Base-by-base conservation (phyloP, 2,888 invertebrate genomes). In the Chrysopilus asiliformis region DNA sequence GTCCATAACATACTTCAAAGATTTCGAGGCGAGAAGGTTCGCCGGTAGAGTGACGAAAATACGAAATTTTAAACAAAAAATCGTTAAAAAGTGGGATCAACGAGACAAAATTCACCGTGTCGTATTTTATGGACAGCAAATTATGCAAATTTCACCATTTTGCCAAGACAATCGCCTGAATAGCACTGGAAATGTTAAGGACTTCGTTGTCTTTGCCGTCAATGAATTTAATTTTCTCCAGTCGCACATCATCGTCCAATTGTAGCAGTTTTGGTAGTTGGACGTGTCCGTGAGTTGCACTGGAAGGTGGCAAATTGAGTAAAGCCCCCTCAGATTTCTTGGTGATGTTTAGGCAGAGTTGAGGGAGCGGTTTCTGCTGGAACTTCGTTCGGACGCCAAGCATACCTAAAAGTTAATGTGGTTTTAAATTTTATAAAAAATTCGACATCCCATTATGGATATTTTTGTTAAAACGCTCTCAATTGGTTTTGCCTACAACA, bases 321-420 rank as follows among this genome's bases (percentile, higher is more conserved):
- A 58, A 49, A 29, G 58, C 56, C 40, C 61, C 57, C 25, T 65
- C 6, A n/a, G 17, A 15, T 6, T 4, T 25, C n/a, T 26, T 64
- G 6, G 71, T 63, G 32, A 86, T 73, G 48, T 76, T 71, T 0
- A 93, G 58, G 25, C 79, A 74, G 12, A 97, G 67, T 55, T 95
- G 97, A 0, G 97, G 76, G 31, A 89, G 60, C 20, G 79, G 71
- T 28, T 76, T 77, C 47, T 78, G 71, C 58, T 98, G 97, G 56
- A 76, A 90, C 50, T 79, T 81, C 7, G 97, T 97, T 43, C 95
- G 72, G 56, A 85, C 83, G 1, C 95, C 95, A 46, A 95, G 63
- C 22, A 81, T 26, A 16, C 52, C 53, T 53, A 10, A 5, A 10
- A 22, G 12, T 4, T 17, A 36, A 74, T 47, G 90, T 86, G 66